Evolutionary conservation across 1,140 invertebrate species (phyloP).

Genomic region (Neotoxoptera formosana): DNA sequence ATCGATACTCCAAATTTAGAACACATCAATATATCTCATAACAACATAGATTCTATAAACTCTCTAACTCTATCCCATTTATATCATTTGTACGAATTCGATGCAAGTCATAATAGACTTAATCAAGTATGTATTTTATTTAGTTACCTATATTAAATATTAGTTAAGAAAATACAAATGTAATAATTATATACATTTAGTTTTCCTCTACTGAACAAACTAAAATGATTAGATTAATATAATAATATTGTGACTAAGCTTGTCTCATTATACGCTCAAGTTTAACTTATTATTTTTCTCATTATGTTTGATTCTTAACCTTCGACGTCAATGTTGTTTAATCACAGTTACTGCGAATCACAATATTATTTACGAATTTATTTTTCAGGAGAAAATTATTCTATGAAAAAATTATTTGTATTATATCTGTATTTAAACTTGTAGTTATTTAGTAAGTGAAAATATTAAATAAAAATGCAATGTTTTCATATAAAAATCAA

Average conservation of each 20-base stretch:
- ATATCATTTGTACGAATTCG: conserved; percentile 77
- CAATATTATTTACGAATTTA: not conserved
- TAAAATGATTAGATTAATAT: not conserved
- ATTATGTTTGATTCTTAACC: not conserved
- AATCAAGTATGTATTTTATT: conserved; percentile 64
- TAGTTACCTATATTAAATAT: not conserved
- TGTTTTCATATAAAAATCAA: not conserved
- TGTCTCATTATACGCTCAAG: not conserved
- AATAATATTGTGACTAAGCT: not conserved
- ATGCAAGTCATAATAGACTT: conserved; percentile 78
- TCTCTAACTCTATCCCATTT: conserved; percentile 74
- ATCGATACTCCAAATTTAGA: conserved; percentile 75
- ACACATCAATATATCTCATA: conserved; percentile 65
- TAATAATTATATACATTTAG: not conserved
- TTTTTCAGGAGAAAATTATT: not conserved
- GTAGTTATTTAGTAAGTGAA: not conserved
- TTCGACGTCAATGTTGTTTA: not conserved
- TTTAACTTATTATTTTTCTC: not conserved
- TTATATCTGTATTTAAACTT: not conserved
- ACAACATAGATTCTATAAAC: conserved; percentile 62
- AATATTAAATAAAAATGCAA: not conserved
- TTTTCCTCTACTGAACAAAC: not conserved
- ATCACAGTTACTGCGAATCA: not conserved
- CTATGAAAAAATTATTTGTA: not conserved
- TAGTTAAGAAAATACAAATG: not conserved